A percentile compares a stretch with the other conserved stretches of the same genome.
Conservation (phyloP, 2,797 vertebrate species). For the Characodon lateralis region DNA sequence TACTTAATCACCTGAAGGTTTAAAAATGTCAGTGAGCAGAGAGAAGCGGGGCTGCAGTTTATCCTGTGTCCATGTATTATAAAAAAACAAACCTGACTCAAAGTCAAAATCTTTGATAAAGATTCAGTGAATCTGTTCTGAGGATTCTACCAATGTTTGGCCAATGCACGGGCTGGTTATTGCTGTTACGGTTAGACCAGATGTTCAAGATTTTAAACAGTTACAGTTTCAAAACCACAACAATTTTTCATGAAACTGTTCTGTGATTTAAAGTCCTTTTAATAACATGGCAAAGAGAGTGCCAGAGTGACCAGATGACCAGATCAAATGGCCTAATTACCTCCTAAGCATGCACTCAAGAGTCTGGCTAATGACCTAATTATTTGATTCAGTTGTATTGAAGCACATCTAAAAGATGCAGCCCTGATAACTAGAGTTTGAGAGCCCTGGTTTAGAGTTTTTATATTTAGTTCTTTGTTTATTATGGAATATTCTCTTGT, state of each 20-base stretch:
- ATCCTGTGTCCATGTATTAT: not conserved
- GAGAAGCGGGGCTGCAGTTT: not conserved
- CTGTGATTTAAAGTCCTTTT: not conserved
- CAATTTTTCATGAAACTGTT: not conserved
- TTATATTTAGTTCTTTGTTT: not conserved
- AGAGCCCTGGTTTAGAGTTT: not conserved
- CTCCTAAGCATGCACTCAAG: not conserved
- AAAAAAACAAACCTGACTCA: not conserved
- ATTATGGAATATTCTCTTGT: not conserved
- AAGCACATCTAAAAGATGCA: not conserved
- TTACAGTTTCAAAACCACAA: not conserved
- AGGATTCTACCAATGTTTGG: not conserved
- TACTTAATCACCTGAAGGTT: slow-evolving; percentile 48
- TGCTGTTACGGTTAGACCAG: not conserved
- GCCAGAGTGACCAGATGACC: not conserved
- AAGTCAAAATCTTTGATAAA: not conserved
- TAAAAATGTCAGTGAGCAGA: slow-evolving; percentile 9
- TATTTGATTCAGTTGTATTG: not conserved
- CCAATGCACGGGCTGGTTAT: not conserved
- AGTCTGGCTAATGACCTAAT: not conserved
- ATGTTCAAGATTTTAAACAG: not conserved
- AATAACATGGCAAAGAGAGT: not conserved
- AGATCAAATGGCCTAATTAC: not conserved
- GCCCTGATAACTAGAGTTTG: not conserved
- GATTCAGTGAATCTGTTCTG: not conserved